phyloP scores from a whole-genome alignment of 2,888 invertebrate genomes.

The Physocephala rufipes region DNA sequence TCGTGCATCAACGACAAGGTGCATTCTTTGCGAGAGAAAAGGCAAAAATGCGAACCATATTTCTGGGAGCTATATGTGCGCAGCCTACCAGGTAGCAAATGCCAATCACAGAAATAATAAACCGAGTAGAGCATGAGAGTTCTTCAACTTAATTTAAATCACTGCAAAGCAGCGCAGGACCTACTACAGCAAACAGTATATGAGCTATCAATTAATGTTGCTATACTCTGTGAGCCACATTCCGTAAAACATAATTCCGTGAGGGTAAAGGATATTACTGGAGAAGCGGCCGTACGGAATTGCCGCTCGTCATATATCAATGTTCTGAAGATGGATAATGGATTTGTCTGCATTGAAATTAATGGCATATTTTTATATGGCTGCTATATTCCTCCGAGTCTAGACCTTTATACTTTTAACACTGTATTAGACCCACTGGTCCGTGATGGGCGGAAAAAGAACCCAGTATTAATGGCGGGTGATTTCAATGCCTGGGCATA shows the following conservation, averaged over 20 bases:
- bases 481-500: neutral
- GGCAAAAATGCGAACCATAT: neutral
- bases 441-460: neutral
- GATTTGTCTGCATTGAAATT: no score
- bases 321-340: no score
- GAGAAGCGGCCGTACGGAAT: no score
- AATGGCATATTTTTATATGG: no score
- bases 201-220: neutral
- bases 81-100: neutral
- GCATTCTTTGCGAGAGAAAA: neutral
- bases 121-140: neutral
- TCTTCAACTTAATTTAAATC: neutral
- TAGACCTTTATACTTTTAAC: no score
- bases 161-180: slow-evolving; percentile 6
- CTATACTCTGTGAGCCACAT: neutral
- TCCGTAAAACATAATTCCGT: neutral
- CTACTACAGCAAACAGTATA: neutral
- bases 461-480: neutral
- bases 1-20: neutral
- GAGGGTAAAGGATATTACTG: neutral
- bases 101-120: neutral
- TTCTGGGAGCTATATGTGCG: neutral
- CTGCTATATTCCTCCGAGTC: no score
- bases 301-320: no score
- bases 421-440: neutral